A percentile compares a stretch with the other conserved stretches of the same genome.
phyloP scores from a whole-genome alignment of 2,797 vertebrate species.

The Enteromius mattozi region DNA sequence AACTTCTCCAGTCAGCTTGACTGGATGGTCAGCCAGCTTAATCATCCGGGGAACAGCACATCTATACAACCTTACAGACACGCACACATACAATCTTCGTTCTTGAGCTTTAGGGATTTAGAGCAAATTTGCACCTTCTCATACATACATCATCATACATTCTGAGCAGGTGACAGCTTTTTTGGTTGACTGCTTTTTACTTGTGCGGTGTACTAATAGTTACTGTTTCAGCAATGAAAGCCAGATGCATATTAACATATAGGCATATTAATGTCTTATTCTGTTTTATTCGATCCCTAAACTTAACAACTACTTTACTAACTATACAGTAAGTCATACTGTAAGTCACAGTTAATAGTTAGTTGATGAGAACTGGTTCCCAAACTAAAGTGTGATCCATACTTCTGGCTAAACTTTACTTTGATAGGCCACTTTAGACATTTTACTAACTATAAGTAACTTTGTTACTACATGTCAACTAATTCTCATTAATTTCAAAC shows the following conservation, averaged over 20 bases:
- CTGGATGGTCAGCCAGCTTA: neutral
- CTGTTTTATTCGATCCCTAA: neutral
- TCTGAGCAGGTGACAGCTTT: neutral
- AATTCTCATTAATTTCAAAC: too few species aligned
- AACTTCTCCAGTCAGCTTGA: neutral
- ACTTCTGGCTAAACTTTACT: too few species aligned
- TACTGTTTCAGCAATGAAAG: neutral
- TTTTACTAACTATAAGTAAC: too few species aligned
- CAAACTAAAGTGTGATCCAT: neutral
- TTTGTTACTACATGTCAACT: too few species aligned
- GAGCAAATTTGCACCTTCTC: too few species aligned
- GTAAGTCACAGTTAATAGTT: neutral
- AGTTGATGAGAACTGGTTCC: neutral
- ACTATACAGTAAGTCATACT: too few species aligned
- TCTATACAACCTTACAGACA: neutral
- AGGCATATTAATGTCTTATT: neutral
- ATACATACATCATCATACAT: neutral
- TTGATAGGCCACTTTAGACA: too few species aligned
- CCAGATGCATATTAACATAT: too few species aligned
- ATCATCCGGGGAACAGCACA: neutral
- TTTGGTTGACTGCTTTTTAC: neutral
- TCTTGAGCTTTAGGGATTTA: too few species aligned
- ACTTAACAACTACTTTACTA: too few species aligned
- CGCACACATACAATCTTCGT: too few species aligned
- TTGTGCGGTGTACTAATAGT: neutral